A percentile compares a stretch with the other conserved stretches of the same genome.
phyloP scores from a whole-genome alignment of 2,888 invertebrate genomes.

The Sminthurinus aureus region DNA sequence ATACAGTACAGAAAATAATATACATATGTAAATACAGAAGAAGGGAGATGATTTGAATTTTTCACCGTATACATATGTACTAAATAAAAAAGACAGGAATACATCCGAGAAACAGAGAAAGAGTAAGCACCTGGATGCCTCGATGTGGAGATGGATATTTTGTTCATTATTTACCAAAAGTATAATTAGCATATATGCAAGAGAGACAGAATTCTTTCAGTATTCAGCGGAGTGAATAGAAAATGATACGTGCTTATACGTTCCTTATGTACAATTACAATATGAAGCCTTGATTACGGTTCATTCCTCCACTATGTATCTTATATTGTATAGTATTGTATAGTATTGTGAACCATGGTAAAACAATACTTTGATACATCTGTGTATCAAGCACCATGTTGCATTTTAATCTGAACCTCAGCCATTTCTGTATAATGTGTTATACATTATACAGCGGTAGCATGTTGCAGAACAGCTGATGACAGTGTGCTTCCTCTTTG shows the following conservation, averaged over 20 bases:
- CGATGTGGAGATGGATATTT: neutral
- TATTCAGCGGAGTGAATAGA: neutral
- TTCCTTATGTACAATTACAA: no score
- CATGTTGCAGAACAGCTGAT: neutral
- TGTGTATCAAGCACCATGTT: no score
- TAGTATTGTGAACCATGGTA: no score
- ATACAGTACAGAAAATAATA: constrained; percentile 26
- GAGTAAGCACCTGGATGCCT: constrained; percentile 28
- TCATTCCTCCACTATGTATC: no score
- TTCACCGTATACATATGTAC: neutral
- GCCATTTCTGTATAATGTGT: neutral
- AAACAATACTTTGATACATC: no score
- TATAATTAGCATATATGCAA: constrained; percentile 35
- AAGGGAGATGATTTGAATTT: constrained; percentile 38
- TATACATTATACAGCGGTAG: neutral
- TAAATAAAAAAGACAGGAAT: constrained; percentile 25
- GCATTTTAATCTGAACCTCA: neutral
- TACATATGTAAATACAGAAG: constrained; percentile 13
- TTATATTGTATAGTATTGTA: no score
- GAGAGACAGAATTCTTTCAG: neutral
- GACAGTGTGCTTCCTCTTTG: neutral
- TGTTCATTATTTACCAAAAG: constrained; percentile 39
- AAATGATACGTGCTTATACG: no score
- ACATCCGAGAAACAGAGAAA: neutral
- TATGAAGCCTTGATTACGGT: no score